Conservation (phyloP, 2,797 vertebrate genomes). For the Alcedo atthis region DNA sequence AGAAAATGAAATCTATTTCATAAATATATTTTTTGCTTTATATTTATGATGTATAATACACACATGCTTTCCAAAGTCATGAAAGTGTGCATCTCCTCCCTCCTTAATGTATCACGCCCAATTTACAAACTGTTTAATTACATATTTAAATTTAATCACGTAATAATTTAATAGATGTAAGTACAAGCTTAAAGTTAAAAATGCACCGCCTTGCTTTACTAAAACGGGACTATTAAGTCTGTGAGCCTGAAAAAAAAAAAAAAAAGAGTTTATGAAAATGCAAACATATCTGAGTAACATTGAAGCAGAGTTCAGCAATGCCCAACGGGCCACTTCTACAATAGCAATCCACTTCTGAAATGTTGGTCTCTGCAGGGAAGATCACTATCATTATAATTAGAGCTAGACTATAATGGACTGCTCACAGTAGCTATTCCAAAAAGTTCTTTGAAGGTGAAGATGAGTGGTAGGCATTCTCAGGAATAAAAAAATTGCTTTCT, state of each 20-base stretch:
- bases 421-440: slow-evolving; percentile 24
- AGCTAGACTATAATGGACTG: slow-evolving; percentile 30
- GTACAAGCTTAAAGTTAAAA: neutral
- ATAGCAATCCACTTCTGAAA: slow-evolving; percentile 40
- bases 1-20: neutral
- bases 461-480: slow-evolving; percentile 45
- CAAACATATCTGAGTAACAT: neutral
- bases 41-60: neutral
- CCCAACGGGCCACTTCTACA: slow-evolving; percentile 44
- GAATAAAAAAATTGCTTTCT: slow-evolving; percentile 34
- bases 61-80: neutral
- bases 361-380: slow-evolving; percentile 59
- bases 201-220: neutral
- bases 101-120: neutral
- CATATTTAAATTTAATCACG: slow-evolving; percentile 3
- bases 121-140: neutral
- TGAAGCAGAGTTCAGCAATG: slow-evolving; percentile 51
- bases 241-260: slow-evolving; percentile 11
- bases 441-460: slow-evolving; percentile 59
- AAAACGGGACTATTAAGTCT: neutral
- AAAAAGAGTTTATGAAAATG: slow-evolving; percentile 27
- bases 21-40: neutral
- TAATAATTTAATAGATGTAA: neutral
- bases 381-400: slow-evolving; percentile 66
- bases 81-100: neutral